Base-by-base conservation (phyloP, 2,113 vertebrate genomes). In the Serinus canaria region DNA sequence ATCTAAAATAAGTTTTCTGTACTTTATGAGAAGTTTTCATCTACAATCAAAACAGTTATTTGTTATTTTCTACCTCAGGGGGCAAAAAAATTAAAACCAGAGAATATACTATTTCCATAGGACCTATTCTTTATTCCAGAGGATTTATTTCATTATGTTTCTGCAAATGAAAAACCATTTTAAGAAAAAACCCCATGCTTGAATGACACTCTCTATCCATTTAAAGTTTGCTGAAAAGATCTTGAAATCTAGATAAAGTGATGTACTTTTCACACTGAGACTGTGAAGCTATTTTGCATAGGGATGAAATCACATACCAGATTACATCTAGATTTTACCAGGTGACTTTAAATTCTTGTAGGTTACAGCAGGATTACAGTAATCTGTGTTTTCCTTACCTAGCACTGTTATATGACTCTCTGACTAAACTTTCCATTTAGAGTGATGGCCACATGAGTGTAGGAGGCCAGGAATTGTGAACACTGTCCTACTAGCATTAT, bases 171-270 rank as follows among this genome's bases (percentile, higher is more conserved):
- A 69, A 62, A 1, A 37, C 10, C 11, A 33, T 59, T 72, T 53
- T 24, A 25, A 49, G 35, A 17, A 59, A 58, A 16, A 21, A 27
- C 2, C 6, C 1, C 4, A 16, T 1, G 0, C 4, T 72, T 68
- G 39, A 25, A 69, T 31, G 44, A 12, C 4, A 3, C 3, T 75
- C n/a, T 62, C 18, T 2, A 10, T 68, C 8, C 35, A 25, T 72
- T 92, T 55, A 72, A 50, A 74, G 1, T 62, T 91, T 59, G 3
- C 3, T 68, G 39, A 3, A 79, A 83, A 86, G n/a, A n/a, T 67
- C 13, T 39, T 59, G 17, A 82, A 43, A 74, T 59, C 18, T 28
- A 79, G 47, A 46, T 39, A 67, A 62, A 67, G 2, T 25, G 1
- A 30, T 7, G 4, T 17, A 43, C 3, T 89, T 79, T 44, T 35